These are phyloP conservation scores for Oncorhynchus keta DNA, from an alignment of 2,113 vertebrate species.

Conservation along the genomic window DNA sequence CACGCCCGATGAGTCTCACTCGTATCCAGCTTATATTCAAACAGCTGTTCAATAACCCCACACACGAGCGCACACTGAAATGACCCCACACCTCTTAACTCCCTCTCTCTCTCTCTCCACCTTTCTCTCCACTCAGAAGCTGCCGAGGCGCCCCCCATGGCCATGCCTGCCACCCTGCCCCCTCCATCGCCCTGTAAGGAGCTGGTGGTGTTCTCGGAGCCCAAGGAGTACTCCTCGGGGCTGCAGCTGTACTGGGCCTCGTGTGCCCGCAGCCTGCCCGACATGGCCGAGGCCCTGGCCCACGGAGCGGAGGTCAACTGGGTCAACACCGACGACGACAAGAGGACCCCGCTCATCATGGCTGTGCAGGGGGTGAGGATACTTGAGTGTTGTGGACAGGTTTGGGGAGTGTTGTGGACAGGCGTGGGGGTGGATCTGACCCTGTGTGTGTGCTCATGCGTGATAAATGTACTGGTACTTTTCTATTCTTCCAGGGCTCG, in stretches of 20 bases:
- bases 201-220: conserved; percentile 74
- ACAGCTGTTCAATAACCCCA: too few species aligned
- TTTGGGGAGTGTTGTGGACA: too few species aligned
- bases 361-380: conserved; percentile 90
- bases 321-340: conserved; percentile 85
- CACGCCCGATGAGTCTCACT: too few species aligned
- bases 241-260: conserved; percentile 89
- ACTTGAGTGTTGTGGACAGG: too few species aligned
- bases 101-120: background rate
- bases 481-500: conserved; percentile 78
- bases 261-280: conserved; percentile 86
- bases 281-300: conserved; percentile 94
- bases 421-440: background rate
- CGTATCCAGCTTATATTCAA: too few species aligned
- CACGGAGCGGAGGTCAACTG: conserved; percentile 95
- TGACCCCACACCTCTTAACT: background rate
- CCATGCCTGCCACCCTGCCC: conserved; percentile 62
- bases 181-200: conserved; percentile 71
- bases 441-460: background rate
- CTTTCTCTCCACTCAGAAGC: conserved; percentile 36
- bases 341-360: conserved; percentile 92
- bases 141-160: conserved; percentile 57
- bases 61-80: too few species aligned
- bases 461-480: background rate
- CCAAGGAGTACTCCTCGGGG: conserved; percentile 79